Base-by-base conservation (phyloP, 2,797 vertebrate genomes). In the Falco cherrug region DNA sequence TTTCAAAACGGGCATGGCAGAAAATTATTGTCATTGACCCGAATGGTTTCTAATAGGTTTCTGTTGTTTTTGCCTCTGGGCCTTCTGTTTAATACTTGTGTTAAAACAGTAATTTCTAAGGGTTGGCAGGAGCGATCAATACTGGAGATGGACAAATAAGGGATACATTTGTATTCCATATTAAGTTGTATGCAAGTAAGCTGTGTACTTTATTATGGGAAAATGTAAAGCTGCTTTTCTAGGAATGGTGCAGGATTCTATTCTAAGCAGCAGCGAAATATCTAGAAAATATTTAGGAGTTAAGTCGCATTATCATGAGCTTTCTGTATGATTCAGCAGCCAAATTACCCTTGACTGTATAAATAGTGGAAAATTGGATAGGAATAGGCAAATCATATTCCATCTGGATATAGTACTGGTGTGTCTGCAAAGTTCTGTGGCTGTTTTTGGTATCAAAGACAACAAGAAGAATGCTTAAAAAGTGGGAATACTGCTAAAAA, bases 361-460 rank as follows among this genome's bases (percentile, higher is more conserved):
- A 92, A 97, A 92, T 76, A 97, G 95, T 68, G 93, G 93, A 86
- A 93, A 91, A 96, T 96, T 84, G 91, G 94, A 69, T 63, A 63
- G 94, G 89, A 95, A 89, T 43, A 92, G 84, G 94, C 70, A 91
- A 87, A 92, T 95, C 64, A 26, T 87, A 41, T 73, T 33, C 93
- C 93, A 92, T 88, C 95, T 96, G 91, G 87, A 93, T 89, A 53
- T 70, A n/a, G 87, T 37, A 26, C 29, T 86, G 78, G 89, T 57
- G 77, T 33, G 80, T 69, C 89, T 87, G 84, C 77, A 39, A 37
- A 70, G 89, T 85, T 25, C 43, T 48, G 41, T 3, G 81, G 37
- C 84, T 96, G 93, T 50, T 95, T 94, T 87, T 87, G 91, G 78
- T n/a, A 53, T 76, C 74, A 35, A 45, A 81, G 37, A 54, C 68